phyloP scores from a whole-genome alignment of 1,140 invertebrate genomes.

The Camponotus pennsylvanicus region DNA sequence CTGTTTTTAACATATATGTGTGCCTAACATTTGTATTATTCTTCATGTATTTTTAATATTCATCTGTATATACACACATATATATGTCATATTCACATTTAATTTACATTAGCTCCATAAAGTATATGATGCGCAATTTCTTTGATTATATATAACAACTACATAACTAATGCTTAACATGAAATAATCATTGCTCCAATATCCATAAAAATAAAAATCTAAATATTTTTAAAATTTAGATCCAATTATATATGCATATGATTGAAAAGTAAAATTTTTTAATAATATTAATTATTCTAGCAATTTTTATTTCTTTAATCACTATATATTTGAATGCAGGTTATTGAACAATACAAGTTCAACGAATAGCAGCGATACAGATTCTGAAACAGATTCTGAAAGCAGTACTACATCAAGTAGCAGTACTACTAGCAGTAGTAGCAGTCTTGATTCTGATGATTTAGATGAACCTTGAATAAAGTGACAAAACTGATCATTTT shows the following conservation, averaged over 20 bases:
- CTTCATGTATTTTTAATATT: slow-evolving; percentile 3
- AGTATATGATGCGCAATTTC: slow-evolving; percentile 15
- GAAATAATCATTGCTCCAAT: too few species aligned
- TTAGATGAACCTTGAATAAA: slow-evolving; percentile 56
- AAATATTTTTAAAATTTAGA: neutral
- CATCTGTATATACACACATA: too few species aligned
- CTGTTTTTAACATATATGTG: slow-evolving; percentile 24
- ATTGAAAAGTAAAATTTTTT: neutral
- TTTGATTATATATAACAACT: slow-evolving; percentile 35
- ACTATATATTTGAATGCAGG: slow-evolving; percentile 46
- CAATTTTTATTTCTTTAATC: neutral
- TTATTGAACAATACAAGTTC: slow-evolving; percentile 70
- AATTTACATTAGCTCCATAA: neutral
- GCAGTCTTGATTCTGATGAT: slow-evolving; percentile 72
- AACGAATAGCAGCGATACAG: slow-evolving; percentile 72
- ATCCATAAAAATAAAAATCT: too few species aligned
- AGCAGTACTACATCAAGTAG: slow-evolving; percentile 65
- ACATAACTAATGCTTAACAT: slow-evolving; percentile 32
- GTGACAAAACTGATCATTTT: neutral
- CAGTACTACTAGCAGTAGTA: slow-evolving; percentile 64
- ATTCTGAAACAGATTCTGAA: slow-evolving; percentile 67
- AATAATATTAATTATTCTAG: slow-evolving; percentile 12
- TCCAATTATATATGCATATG: neutral
- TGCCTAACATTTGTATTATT: slow-evolving; percentile 42
- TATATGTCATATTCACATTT: neutral